A percentile compares a stretch with the other conserved stretches of the same genome.
phyloP scores from a whole-genome alignment of 2,888 invertebrate genomes.

The Frankliniella fusca region DNA sequence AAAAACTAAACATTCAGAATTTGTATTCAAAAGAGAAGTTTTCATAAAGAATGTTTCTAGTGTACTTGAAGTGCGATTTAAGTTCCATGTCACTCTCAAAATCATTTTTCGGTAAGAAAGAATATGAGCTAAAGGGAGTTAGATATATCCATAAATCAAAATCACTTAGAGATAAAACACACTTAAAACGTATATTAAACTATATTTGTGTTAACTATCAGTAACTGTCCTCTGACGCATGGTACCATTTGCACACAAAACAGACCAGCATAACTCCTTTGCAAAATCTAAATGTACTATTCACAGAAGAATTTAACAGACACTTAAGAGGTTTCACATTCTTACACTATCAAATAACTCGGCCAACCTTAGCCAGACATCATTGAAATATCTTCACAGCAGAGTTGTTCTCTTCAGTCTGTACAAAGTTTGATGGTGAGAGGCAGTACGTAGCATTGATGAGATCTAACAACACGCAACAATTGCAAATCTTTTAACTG shows the following conservation, averaged over 20 bases:
- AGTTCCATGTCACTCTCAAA: background rate
- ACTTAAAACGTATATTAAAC: background rate
- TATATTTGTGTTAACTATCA: slow-evolving; percentile 8
- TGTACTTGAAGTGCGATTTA: background rate
- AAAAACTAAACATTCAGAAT: background rate
- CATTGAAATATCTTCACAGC: background rate
- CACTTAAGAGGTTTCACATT: background rate
- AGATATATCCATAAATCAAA: background rate
- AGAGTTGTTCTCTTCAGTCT: background rate
- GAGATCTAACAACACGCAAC: slow-evolving; percentile 17
- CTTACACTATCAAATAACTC: background rate
- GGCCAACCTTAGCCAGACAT: background rate
- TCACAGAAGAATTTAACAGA: background rate
- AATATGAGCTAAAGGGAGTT: background rate
- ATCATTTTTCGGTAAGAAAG: background rate
- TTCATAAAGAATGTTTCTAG: background rate
- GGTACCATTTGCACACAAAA: background rate
- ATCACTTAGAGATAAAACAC: background rate
- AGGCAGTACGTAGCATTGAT: slow-evolving; percentile 24
- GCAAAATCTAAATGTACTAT: background rate
- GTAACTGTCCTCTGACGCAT: background rate
- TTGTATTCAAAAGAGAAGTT: background rate
- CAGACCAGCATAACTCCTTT: background rate
- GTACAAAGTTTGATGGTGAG: slow-evolving; percentile 5
- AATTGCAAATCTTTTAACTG: slow-evolving; percentile 16